Base-by-base conservation (phyloP, 1,140 invertebrate genomes). In the Venturia canescens region DNA sequence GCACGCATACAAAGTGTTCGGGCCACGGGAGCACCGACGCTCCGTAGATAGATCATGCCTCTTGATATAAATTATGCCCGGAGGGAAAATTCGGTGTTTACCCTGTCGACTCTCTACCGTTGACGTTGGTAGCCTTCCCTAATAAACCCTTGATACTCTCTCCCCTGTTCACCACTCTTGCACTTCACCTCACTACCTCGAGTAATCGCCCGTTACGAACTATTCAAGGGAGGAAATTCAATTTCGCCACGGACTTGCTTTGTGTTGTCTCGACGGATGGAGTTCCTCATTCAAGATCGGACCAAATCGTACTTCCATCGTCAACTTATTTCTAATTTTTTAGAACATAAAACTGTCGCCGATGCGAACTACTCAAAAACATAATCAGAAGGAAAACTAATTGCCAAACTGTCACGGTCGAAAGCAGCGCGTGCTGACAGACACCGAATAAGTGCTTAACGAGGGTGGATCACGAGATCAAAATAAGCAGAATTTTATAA, bases 31-130 rank as follows among this genome's bases (percentile, higher is more conserved):
- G 2, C 50, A 16, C 1, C 57, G n/a, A 77, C 72, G n/a, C 50
- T 76, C 53, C 75, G 26, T 77, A 66, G 75, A 77, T 77, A 66
- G 75, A 77, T 77, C 75, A 57, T 77, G 31, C 16, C n/a, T 60
- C 26, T 15, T 53, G 72, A 76, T 76, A 76, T 76, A 60, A 76
- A 57, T 60, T 57, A 76, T 29, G 44, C 72, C 72, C 44, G 50
- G n/a, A 53, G 72, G 72, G 48, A 76, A 76, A 76, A 76, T 76
- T 76, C 34, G 26, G 72, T 31, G 72, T 60, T 76, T 60, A 76
- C 15, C 72, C 29, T 69, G 66, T 60, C 60, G 50, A 60, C 18
- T 50, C 27, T 29, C 16, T 21, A n/a, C 50, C 72, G 48, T 57
- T 60, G 72, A 31, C 26, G 48, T 53, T 3, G 18, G 26, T 53